Conservation (phyloP, 1,140 invertebrate genomes). For the Drosophila oshimai region DNA sequence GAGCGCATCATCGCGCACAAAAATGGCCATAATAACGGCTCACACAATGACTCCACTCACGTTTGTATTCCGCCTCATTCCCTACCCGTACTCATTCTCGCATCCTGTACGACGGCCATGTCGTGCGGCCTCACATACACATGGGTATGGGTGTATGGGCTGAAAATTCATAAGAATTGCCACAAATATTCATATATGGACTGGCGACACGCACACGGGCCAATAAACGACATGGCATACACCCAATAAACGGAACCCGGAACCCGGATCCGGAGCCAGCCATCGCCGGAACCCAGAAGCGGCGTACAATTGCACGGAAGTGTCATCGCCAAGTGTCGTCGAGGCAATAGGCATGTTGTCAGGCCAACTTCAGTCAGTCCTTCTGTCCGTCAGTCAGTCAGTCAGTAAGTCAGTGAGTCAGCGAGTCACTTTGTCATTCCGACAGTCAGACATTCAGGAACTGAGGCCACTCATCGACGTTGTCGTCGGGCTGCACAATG, state of each 20-base stretch:
- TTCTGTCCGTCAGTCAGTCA: neutral
- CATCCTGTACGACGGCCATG: slow-evolving; percentile 54
- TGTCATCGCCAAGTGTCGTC: slow-evolving; percentile 75
- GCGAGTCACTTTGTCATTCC: neutral
- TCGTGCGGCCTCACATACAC: slow-evolving; percentile 45
- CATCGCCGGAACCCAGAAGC: slow-evolving; percentile 56
- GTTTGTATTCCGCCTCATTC: neutral
- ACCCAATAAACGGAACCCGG: slow-evolving; percentile 57
- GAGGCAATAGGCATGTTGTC: slow-evolving; percentile 69
- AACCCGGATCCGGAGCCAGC: slow-evolving; percentile 15
- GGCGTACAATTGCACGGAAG: slow-evolving; percentile 76
- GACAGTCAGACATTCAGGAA: slow-evolving; percentile 2
- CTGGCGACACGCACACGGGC: slow-evolving; percentile 71
- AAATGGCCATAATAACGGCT: slow-evolving; percentile 75
- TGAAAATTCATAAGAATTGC: slow-evolving; percentile 79
- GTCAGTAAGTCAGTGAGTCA: slow-evolving; percentile 9
- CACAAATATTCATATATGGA: slow-evolving; percentile 77
- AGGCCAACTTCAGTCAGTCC: slow-evolving; percentile 19
- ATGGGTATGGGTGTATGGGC: too few relatives aligned
- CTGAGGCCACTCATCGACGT: slow-evolving; percentile 12
- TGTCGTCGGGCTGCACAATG: slow-evolving; percentile 31
- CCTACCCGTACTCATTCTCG: slow-evolving; percentile 42
- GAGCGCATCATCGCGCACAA: slow-evolving; percentile 70
- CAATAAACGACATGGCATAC: slow-evolving; percentile 48
- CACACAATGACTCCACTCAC: slow-evolving; percentile 56